These are phyloP conservation scores for Phalanger gymnotis DNA, from an alignment of 2,797 vertebrate species.

Conservation along the genomic window DNA sequence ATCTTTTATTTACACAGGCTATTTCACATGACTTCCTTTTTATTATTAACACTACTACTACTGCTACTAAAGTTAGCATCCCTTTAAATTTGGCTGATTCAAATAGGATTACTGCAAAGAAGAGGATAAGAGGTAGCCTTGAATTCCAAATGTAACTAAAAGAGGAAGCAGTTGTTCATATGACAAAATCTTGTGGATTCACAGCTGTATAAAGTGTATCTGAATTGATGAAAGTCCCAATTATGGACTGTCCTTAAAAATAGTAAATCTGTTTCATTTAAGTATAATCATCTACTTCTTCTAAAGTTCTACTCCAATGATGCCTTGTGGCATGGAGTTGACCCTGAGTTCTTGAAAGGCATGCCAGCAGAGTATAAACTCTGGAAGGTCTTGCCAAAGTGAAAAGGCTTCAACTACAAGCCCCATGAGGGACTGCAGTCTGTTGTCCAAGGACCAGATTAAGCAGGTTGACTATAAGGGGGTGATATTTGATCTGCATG, in stretches of 20 bases:
- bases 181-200: constrained; percentile 33
- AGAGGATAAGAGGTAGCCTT: constrained; percentile 8
- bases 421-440: neutral
- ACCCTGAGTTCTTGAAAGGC: neutral
- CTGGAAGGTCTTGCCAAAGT: neutral
- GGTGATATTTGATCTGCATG: neutral
- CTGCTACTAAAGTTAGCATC: constrained; percentile 23
- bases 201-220: constrained; percentile 30
- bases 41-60: constrained; percentile 28
- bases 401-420: neutral
- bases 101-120: constrained; percentile 36
- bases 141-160: constrained; percentile 45
- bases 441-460: neutral
- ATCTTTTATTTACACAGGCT: constrained; percentile 49
- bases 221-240: constrained; percentile 31
- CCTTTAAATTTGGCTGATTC: constrained; percentile 54
- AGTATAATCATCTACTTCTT: neutral
- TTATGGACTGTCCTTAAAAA: constrained; percentile 37
- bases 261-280: constrained; percentile 10
- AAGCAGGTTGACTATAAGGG: neutral
- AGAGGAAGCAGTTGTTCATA: constrained; percentile 31
- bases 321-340: neutral
- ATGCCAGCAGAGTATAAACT: neutral
- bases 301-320: neutral
- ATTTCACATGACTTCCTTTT: constrained; percentile 24